These are phyloP conservation scores for Sebastes iracundus DNA, from an alignment of 2,797 vertebrate genomes.

Conservation along the genomic window DNA sequence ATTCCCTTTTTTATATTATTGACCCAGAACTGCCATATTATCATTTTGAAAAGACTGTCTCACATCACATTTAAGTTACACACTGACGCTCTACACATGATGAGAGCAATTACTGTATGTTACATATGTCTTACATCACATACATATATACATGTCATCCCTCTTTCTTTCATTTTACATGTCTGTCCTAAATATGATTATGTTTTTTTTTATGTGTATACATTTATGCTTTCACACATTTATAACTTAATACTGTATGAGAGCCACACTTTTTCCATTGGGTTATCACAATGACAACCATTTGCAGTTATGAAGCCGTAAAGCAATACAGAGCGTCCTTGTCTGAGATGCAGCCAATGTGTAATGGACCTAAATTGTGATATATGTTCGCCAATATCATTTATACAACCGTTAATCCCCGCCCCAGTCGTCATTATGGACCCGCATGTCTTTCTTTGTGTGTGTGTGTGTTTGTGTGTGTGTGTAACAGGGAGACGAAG, in stretches of 20 bases:
- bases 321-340: slow-evolving; percentile 33
- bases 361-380: slow-evolving; percentile 63
- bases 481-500: slow-evolving; percentile 11
- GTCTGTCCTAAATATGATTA: neutral
- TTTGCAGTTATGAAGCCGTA: slow-evolving; percentile 13
- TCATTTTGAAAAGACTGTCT: neutral
- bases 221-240: neutral
- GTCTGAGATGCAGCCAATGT: slow-evolving; percentile 33
- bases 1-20: slow-evolving; percentile 2
- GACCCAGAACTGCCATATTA: slow-evolving; percentile 3
- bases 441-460: neutral
- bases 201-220: neutral
- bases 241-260: neutral
- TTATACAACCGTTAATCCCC: slow-evolving; percentile 35
- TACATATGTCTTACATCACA: neutral
- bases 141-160: neutral
- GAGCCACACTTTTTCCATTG: neutral
- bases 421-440: slow-evolving; percentile 10
- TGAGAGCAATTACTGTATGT: neutral
- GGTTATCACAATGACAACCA: neutral
- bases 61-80: neutral
- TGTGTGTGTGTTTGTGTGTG: neutral
- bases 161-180: neutral
- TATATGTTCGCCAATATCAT: slow-evolving; percentile 52
- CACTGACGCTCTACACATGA: neutral